A percentile compares a stretch with the other conserved stretches of the same genome.
Conservation (phyloP, 2,797 vertebrate species). For the Tokudaia tokunoshimensis region DNA sequence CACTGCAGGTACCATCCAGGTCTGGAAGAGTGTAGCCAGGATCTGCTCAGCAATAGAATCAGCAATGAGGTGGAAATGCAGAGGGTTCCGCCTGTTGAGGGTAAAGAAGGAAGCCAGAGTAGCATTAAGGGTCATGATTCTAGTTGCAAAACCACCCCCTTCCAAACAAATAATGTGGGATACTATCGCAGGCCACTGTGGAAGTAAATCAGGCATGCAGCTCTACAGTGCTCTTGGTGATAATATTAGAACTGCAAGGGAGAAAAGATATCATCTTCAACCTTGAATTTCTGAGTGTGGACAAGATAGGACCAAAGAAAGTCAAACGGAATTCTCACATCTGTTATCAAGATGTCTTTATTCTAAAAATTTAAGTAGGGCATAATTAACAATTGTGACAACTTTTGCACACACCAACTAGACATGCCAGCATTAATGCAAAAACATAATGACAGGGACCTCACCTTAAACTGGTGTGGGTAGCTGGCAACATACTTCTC, state of each 20-base stretch:
- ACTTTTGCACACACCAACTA: not conserved
- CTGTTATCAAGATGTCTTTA: not conserved
- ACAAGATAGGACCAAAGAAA: not conserved
- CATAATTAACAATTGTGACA: not conserved
- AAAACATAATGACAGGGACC: not conserved
- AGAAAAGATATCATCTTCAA: not conserved
- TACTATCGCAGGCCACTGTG: not conserved
- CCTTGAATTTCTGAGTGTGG: not conserved
- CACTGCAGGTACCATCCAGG: constrained; percentile 99
- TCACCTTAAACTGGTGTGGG: too few relatives aligned
- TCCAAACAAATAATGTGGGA: rapidly evolving
- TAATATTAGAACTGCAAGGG: not conserved
- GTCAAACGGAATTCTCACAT: not conserved
- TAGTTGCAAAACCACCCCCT: not conserved
- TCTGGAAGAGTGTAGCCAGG: constrained; percentile 96
- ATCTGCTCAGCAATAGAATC: constrained; percentile 98
- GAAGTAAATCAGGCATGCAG: not conserved
- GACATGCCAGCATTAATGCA: rapidly evolving
- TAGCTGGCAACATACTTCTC: too few relatives aligned
- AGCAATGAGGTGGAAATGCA: constrained; percentile 99
- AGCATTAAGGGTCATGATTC: too few relatives aligned
- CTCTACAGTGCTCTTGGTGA: not conserved
- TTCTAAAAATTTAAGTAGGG: not conserved
- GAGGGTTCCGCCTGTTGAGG: constrained; percentile 94
- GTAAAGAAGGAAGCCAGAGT: constrained; percentile 3